These are phyloP conservation scores for Ophion ellenae DNA, from an alignment of 2,888 invertebrate species.

Conservation along the genomic window DNA sequence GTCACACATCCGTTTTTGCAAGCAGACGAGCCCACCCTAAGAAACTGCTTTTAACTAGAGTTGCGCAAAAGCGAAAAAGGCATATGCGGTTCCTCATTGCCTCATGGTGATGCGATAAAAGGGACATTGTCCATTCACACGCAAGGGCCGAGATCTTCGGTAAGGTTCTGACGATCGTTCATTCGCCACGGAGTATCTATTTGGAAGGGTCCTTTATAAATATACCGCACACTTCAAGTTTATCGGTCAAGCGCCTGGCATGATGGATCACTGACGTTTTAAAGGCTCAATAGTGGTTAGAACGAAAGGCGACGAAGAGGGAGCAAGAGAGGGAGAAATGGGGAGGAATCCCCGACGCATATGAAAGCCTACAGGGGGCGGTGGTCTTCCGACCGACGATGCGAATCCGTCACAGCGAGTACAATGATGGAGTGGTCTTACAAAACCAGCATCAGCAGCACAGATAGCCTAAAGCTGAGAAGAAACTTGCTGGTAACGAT, in stretches of 20 bases:
- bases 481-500: constrained; percentile 18
- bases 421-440: constrained; percentile 61
- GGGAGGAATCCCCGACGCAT: constrained; percentile 33
- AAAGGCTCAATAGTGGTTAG: constrained; percentile 41
- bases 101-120: constrained; percentile 19
- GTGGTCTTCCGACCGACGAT: constrained; percentile 20
- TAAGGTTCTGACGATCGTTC: constrained; percentile 40
- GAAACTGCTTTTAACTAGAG: too few relatives aligned
- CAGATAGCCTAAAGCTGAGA: constrained; percentile 12
- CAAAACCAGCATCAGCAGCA: constrained; percentile 47
- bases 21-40: too few relatives aligned
- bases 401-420: constrained; percentile 58
- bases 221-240: constrained; percentile 44
- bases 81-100: background rate
- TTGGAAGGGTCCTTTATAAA: constrained; percentile 34
- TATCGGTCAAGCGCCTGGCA: constrained; percentile 60
- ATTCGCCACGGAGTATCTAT: constrained; percentile 29
- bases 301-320: constrained; percentile 4
- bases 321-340: background rate
- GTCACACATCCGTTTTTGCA: too few relatives aligned
- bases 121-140: constrained; percentile 34
- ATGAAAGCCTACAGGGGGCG: constrained; percentile 23
- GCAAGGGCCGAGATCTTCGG: constrained; percentile 33
- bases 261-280: constrained; percentile 64
- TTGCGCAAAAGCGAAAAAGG: too few relatives aligned